A percentile compares a stretch with the other conserved stretches of the same genome.
Conservation (phyloP, 2,888 invertebrate species). For the Netelia fuscicornis region DNA sequence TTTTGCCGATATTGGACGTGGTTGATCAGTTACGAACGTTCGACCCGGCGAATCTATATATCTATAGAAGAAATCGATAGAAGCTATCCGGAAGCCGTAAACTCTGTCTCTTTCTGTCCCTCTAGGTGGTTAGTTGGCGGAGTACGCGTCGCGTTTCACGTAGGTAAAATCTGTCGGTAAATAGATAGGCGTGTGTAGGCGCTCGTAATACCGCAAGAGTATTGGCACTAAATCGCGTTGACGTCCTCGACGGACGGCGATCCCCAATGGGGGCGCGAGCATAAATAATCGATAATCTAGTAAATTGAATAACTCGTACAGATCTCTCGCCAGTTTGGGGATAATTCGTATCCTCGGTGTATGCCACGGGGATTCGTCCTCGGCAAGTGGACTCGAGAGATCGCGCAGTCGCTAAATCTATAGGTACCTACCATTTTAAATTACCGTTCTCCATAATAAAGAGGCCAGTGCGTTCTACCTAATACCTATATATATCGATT, state of each 20-base stretch:
- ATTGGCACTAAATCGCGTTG: constrained; percentile 31
- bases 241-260: not conserved
- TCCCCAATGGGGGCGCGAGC: constrained; percentile 30
- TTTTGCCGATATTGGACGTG: too few relatives aligned
- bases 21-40: too few relatives aligned
- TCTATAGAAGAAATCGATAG: too few relatives aligned
- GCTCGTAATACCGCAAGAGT: not conserved
- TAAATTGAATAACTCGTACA: constrained; percentile 41
- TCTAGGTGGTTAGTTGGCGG: too few relatives aligned
- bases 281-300: constrained; percentile 55
- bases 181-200: too few relatives aligned
- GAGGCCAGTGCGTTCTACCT: too few relatives aligned
- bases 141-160: too few relatives aligned
- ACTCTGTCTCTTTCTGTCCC: too few relatives aligned
- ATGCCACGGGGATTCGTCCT: constrained; percentile 22
- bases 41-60: too few relatives aligned
- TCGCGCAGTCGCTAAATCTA: constrained; percentile 4
- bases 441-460: not conserved
- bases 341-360: constrained; percentile 13
- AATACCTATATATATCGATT: too few relatives aligned
- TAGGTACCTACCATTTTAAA: constrained; percentile 18
- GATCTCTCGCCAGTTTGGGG: constrained; percentile 21
- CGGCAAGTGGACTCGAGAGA: not conserved
- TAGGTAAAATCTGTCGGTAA: too few relatives aligned
- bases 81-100: too few relatives aligned